phyloP scores from a whole-genome alignment of 2,113 vertebrate genomes.

The Gymnocephalus cernua region DNA sequence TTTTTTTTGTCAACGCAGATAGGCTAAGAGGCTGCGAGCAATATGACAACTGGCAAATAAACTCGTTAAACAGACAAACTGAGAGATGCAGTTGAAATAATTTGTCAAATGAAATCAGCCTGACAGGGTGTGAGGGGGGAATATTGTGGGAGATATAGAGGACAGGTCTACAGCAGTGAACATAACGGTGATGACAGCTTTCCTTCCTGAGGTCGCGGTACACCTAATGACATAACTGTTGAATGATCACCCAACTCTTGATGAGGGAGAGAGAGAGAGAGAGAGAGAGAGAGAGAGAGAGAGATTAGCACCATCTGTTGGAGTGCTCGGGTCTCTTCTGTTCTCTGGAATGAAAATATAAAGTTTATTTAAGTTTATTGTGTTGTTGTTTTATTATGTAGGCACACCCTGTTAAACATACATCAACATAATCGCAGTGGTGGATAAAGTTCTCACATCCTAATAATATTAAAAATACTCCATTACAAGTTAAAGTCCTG shows the following conservation, averaged over 20 bases:
- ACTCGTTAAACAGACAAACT: conserved; percentile 16
- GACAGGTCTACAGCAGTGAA: conserved; percentile 40
- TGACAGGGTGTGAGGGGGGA: neutral
- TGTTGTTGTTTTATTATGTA: neutral
- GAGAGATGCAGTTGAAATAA: conserved; percentile 19
- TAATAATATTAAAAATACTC: neutral
- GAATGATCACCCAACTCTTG: conserved; percentile 48
- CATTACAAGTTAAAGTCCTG: neutral
- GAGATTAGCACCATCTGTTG: conserved; percentile 62
- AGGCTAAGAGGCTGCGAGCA: conserved; percentile 3
- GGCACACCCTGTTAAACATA: neutral
- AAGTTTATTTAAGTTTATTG: neutral
- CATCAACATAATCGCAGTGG: neutral
- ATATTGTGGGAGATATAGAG: conserved; percentile 3
- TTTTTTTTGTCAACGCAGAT: conserved; percentile 21
- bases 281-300: neutral
- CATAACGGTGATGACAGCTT: conserved; percentile 37
- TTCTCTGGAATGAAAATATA: neutral
- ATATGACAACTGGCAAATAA: conserved; percentile 19
- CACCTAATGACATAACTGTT: conserved; percentile 62
- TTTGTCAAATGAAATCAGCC: neutral
- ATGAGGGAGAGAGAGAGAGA: neutral
- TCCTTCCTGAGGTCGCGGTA: conserved; percentile 29
- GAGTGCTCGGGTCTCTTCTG: neutral
- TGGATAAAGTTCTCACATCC: neutral